A percentile compares a stretch with the other conserved stretches of the same genome.
phyloP scores from a whole-genome alignment of 2,888 invertebrate species.

The Chaetogeoica ovagalla region DNA sequence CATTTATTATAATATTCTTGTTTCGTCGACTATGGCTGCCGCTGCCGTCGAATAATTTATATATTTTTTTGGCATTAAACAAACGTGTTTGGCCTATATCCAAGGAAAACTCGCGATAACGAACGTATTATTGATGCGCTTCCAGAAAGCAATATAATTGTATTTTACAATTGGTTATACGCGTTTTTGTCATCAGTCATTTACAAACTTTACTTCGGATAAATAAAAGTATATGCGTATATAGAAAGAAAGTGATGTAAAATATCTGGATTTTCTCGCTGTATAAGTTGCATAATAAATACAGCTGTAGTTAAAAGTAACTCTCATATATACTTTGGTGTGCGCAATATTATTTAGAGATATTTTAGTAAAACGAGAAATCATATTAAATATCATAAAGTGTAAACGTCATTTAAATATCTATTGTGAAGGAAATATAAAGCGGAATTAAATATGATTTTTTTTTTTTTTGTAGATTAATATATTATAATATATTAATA shows the following conservation, averaged over 20 bases:
- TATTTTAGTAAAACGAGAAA: too few relatives aligned
- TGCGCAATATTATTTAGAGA: too few relatives aligned
- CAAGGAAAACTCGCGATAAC: not conserved
- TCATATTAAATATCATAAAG: too few relatives aligned
- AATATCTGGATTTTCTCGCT: not conserved
- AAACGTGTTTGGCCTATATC: not conserved
- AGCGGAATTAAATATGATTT: too few relatives aligned
- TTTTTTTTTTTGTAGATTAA: too few relatives aligned
- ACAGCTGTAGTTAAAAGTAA: too few relatives aligned
- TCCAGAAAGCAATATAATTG: not conserved
- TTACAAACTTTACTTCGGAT: not conserved
- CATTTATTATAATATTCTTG: constrained; percentile 12
- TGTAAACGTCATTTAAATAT: too few relatives aligned
- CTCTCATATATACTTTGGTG: too few relatives aligned
- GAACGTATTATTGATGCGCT: not conserved
- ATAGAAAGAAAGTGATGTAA: not conserved
- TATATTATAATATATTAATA: too few relatives aligned
- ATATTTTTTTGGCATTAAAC: constrained; percentile 4
- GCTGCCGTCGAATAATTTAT: not conserved
- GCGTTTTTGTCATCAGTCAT: not conserved
- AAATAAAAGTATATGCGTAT: not conserved
- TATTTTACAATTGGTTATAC: constrained; percentile 3
- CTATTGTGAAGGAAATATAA: too few relatives aligned
- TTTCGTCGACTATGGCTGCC: not conserved
- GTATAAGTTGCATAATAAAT: not conserved